A percentile compares a stretch with the other conserved stretches of the same genome.
These are phyloP conservation scores for Calliphora vicina DNA, from an alignment of 1,140 invertebrate genomes.

Conservation along the genomic window DNA sequence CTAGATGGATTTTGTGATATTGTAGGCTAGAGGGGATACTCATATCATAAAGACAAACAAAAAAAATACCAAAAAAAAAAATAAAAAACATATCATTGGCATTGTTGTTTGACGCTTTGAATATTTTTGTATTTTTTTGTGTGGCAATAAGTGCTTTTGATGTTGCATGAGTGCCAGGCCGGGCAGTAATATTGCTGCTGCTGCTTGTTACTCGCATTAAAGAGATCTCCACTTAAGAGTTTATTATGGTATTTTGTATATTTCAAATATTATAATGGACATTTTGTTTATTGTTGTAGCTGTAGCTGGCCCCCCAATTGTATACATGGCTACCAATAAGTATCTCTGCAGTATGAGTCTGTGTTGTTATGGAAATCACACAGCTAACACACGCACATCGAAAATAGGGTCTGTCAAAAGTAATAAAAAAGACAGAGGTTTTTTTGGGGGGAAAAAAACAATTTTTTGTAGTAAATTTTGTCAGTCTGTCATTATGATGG, in stretches of 20 bases:
- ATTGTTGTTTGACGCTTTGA: conserved; percentile 31
- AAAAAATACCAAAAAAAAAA: not conserved
- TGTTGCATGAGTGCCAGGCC: not conserved
- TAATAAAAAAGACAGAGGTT: conserved; percentile 11
- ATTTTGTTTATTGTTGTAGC: conserved; percentile 10
- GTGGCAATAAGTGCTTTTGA: conserved; percentile 29
- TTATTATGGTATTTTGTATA: conserved; percentile 14
- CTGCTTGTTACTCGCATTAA: not conserved
- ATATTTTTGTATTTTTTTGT: not conserved
- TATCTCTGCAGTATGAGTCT: not conserved
- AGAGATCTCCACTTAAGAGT: not conserved
- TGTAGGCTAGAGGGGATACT: not conserved
- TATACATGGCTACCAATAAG: not conserved
- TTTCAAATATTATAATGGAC: conserved; percentile 35
- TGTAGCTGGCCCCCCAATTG: not conserved
- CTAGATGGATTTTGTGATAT: not conserved
- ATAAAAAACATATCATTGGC: conserved; percentile 24
- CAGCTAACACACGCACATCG: not conserved
- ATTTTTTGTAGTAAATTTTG: not conserved
- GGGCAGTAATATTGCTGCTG: not conserved
- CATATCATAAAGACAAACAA: not conserved
- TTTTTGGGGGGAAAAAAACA: not conserved
- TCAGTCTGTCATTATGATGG: conserved; percentile 34
- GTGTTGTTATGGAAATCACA: not conserved
- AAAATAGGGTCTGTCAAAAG: conserved; percentile 29